Percentiles rank a stretch among this genome's conserved stretches.
Evolutionary conservation across 2,888 invertebrate genomes (phyloP).

Genomic region (Acleris cristana): DNA sequence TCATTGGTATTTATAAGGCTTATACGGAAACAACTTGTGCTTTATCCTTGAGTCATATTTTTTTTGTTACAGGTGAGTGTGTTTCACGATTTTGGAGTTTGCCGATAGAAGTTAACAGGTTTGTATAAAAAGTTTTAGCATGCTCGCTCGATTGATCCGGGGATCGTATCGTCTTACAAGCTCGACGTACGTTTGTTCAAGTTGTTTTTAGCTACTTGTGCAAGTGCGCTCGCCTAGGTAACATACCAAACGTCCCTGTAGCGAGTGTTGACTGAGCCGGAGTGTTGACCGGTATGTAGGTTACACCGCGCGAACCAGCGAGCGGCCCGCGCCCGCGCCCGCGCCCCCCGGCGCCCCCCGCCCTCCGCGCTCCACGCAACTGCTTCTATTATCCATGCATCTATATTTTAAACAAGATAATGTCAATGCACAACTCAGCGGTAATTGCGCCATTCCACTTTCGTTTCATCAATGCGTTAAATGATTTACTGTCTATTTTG

Average conservation of each 20-base stretch:
- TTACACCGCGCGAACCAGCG: conserved; percentile 77
- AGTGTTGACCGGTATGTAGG: conserved; percentile 84
- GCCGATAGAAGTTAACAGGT: conserved; percentile 39
- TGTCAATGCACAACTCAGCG: conserved; percentile 66
- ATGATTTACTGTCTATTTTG: no score
- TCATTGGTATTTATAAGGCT: conserved; percentile 54
- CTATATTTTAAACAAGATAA: conserved; percentile 70
- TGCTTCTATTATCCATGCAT: conserved; percentile 77
- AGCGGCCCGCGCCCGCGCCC: conserved; percentile 49
- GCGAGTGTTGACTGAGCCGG: conserved; percentile 84
- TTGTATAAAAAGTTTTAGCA: conserved; percentile 38
- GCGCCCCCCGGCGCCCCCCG: conserved; percentile 47
- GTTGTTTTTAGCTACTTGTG: conserved; percentile 45
- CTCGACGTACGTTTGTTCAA: background rate
- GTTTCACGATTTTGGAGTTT: conserved; percentile 37
- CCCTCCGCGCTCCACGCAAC: conserved; percentile 61
- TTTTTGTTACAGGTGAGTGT: conserved; percentile 74
- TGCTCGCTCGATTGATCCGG: background rate
- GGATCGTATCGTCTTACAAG: background rate
- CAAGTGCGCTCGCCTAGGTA: conserved; percentile 65
- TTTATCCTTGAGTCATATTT: conserved; percentile 43
- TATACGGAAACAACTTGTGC: conserved; percentile 50
- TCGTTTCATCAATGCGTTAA: background rate
- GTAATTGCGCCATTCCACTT: background rate
- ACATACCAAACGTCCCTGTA: conserved; percentile 81